A percentile compares a stretch with the other conserved stretches of the same genome.
These are phyloP conservation scores for Nycticryphes semicollaris DNA, from an alignment of 2,113 vertebrate species.

Conservation along the genomic window DNA sequence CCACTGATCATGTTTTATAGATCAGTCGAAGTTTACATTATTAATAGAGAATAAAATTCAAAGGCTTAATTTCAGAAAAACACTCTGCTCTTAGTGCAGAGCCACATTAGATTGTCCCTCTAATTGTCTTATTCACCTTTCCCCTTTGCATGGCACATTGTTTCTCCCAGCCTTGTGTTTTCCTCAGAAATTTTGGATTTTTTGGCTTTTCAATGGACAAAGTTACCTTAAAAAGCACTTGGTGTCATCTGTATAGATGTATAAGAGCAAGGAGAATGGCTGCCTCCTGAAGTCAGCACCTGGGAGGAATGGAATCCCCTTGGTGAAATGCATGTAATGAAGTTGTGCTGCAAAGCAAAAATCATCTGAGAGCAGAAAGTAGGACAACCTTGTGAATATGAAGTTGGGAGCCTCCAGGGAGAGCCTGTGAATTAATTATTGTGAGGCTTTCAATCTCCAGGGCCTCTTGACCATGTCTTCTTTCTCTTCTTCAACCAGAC, in stretches of 20 bases:
- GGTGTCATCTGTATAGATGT: neutral
- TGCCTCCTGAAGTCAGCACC: neutral
- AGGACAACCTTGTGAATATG: constrained; percentile 31
- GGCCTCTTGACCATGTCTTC: neutral
- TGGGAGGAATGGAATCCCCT: neutral
- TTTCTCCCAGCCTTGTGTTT: neutral
- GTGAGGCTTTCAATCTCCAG: neutral
- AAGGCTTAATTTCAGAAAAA: constrained; percentile 37
- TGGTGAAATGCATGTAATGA: neutral
- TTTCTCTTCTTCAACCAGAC: neutral
- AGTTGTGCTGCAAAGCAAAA: neutral
- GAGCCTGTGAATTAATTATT: constrained; percentile 32
- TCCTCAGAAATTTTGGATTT: neutral
- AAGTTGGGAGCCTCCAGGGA: neutral
- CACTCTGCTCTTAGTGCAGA: neutral
- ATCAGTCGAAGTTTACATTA: constrained; percentile 28
- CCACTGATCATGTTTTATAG: constrained; percentile 17
- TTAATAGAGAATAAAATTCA: constrained; percentile 34
- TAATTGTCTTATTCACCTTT: constrained; percentile 9
- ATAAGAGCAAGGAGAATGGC: neutral
- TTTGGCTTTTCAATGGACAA: neutral
- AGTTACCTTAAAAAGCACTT: neutral
- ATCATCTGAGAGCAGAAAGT: constrained; percentile 19
- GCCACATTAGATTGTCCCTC: neutral
- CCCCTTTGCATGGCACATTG: neutral